Conservation (phyloP, 2,113 vertebrate genomes). For the Xenus cinereus region DNA sequence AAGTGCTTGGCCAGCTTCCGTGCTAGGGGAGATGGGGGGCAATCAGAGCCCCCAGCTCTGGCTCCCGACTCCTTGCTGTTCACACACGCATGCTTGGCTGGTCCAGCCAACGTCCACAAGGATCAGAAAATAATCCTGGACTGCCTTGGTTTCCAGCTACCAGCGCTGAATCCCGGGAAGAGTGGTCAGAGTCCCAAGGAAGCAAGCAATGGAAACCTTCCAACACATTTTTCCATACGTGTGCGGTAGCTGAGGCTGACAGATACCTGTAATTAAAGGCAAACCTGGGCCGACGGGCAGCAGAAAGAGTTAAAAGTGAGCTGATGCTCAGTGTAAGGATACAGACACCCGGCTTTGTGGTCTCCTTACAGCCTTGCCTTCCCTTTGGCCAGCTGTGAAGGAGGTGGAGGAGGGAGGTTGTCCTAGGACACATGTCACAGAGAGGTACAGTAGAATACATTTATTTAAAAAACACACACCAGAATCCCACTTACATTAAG, state of each 20-base stretch:
- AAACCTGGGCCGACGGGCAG: neutral
- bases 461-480: neutral
- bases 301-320: neutral
- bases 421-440: neutral
- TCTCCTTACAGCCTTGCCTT: neutral
- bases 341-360: neutral
- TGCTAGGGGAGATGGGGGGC: neutral
- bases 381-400: neutral
- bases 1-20: fast-evolving
- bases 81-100: neutral
- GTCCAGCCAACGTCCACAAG: neutral
- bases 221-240: neutral
- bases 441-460: neutral
- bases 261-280: neutral
- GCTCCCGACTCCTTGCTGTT: neutral
- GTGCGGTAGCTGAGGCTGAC: neutral
- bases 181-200: neutral
- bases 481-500: neutral
- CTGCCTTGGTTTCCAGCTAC: neutral
- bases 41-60: neutral
- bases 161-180: neutral
- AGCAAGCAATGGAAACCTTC: neutral
- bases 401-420: neutral
- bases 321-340: neutral
- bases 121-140: neutral